Base-by-base conservation (phyloP, 2,797 vertebrate species). In the Artibeus lituratus region DNA sequence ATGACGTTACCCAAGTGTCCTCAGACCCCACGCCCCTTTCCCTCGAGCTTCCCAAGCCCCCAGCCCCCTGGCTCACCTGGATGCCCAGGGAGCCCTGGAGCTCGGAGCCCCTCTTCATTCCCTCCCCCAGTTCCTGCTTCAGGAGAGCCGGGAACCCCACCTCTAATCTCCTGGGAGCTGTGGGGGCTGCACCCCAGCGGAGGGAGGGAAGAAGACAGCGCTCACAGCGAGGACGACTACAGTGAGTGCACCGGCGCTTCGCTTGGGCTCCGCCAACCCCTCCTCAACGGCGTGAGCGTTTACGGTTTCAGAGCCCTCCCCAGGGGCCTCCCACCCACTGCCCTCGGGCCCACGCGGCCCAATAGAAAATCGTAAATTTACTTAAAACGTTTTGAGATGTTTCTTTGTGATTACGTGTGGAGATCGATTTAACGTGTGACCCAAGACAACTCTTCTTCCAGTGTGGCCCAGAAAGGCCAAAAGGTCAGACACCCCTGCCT, bases 181-280 rank as follows among this genome's bases (percentile, higher is more conserved):
- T 10, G 51, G 59, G 67, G 57, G 18, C 74, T 90, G 22, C 37
- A 9, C 55, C 26, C 47, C 44, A 16, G 44, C 39, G 57, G 2
- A 65, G 14, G 69, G 57, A 29, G 62, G 67, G 42, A 51, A 19
- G 32, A 80, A 87, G 65, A 37, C n/a, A 2, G 19, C 4, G 35
- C 7, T 72, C 53, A 5, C 2, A 7, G 10, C 35, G 21, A 16
- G 2, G 11, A 55, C 2, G 12, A 11, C 21, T 57, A 21, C 29
- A 8, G 4, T 0, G 4, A 44, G 0, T 5, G 15, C 49, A 12
- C 51, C 22, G 0, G 5, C 35, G 12, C 49, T 42, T 57, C 6
- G 16, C 29, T 1, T 59, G 35, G 11, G 19, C 14, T 1, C 51
- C 10, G 0, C 3, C 39, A 12, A 2, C 59, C 9, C 83, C 67